phyloP scores from a whole-genome alignment of 2,888 invertebrate genomes.

The Orthonychiurus folsomi region DNA sequence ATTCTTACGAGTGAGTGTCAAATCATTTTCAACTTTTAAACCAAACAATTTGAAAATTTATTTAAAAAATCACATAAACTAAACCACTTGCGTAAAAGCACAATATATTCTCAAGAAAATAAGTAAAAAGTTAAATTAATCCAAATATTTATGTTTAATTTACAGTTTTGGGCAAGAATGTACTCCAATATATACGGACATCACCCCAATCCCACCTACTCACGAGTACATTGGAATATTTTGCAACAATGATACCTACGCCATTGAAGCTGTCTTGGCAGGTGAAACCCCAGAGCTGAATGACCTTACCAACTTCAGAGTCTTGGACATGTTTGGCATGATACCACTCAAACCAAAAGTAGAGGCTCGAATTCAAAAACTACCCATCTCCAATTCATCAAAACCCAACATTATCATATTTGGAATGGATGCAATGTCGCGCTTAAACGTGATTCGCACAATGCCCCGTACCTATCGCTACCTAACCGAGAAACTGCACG shows the following conservation, averaged over 20 bases:
- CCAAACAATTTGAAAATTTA: background rate
- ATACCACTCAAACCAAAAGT: constrained; percentile 20
- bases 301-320: background rate
- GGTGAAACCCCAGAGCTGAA: constrained; percentile 6
- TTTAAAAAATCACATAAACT: too few species aligned
- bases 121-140: too few species aligned
- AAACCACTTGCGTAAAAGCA: too few species aligned
- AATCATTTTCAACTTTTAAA: background rate
- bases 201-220: background rate
- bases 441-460: constrained; percentile 66
- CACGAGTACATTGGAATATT: constrained; percentile 23
- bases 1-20: background rate
- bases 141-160: too few species aligned
- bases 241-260: constrained; percentile 14
- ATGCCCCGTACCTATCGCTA: constrained; percentile 63
- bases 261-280: background rate
- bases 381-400: background rate
- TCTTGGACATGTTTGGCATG: constrained; percentile 26
- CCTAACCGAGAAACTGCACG: constrained; percentile 53
- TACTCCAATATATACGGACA: background rate
- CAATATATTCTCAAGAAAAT: too few species aligned
- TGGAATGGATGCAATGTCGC: constrained; percentile 76
- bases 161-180: too few species aligned
- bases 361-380: constrained; percentile 20
- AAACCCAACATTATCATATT: constrained; percentile 61